Evolutionary conservation across 2,113 vertebrate species (phyloP).

Genomic region (Electrona antarctica): DNA sequence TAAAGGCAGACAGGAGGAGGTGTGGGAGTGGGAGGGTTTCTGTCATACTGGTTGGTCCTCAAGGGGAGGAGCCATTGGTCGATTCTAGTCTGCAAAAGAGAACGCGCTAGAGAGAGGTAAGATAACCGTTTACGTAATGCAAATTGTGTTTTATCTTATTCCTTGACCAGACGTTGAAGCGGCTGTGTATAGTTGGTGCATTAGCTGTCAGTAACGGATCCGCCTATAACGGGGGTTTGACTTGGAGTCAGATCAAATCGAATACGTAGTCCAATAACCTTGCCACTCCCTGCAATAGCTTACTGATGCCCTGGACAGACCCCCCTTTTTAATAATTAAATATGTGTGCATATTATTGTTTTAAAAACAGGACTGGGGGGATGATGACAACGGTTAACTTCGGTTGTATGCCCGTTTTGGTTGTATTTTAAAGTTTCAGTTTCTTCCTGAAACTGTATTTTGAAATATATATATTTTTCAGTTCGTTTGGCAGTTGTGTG

Average conservation of each 20-base stretch:
- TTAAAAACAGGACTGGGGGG: neutral
- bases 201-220: neutral
- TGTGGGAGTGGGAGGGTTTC: conserved; percentile 51
- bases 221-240: conserved; percentile 3
- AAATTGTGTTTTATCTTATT: conserved; percentile 43
- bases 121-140: conserved; percentile 65
- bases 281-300: conserved; percentile 82
- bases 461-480: neutral
- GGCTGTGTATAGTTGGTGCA: neutral
- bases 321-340: conserved; percentile 49
- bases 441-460: neutral
- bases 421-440: neutral
- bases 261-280: conserved; percentile 60
- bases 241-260: conserved; percentile 43
- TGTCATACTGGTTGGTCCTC: conserved; percentile 61
- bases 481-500: conserved; percentile 5
- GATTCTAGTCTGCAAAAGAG: conserved; percentile 64
- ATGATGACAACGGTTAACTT: neutral
- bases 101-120: conserved; percentile 74
- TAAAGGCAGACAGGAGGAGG: conserved; percentile 50
- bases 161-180: conserved; percentile 11
- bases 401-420: neutral
- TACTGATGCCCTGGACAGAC: conserved; percentile 63
- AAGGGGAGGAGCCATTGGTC: conserved; percentile 78
- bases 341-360: conserved; percentile 21